Base-by-base conservation (phyloP, 2,113 vertebrate genomes). In the Mus spicilegus region DNA sequence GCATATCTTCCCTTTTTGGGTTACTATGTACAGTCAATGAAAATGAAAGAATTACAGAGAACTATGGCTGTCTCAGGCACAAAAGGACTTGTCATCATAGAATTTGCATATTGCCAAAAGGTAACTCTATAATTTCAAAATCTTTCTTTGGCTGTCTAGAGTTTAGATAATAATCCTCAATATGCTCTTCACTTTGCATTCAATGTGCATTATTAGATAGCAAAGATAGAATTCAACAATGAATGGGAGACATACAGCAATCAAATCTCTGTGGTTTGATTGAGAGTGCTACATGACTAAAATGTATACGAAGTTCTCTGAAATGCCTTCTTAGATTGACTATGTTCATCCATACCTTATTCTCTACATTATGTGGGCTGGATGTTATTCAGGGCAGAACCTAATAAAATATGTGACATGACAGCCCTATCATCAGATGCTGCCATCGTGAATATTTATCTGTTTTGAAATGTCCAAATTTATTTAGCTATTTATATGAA, bases 321-420 rank as follows among this genome's bases (percentile, higher is more conserved):
- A 95, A 96, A 70, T 93, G 91, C 77, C 54, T 86, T 94, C 39
- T 70, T 16, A 96, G 96, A 98, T 95, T 94, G 96, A 98, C 97
- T 46, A 0, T 33, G 91, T 94, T 98, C 63, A 96, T 98, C 97
- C 97, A n/a, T 87, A 33, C 91, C 92, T 97, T 97, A 95, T 95
- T 97, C 90, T 72, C 97, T 95, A 82, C 39, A 56, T 75, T 97
- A 22, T 4, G 46, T 87, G 36, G 65, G 42, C 67, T 96, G 26
- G 1, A 24, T 94, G 70, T 94, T 72, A 95, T 86, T 81, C 70
- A 92, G 6, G 20, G 87, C 36, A 88, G 70, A 97, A 92, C 96
- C 96, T 97, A 98, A 96, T 97, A 96, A 96, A 93, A 97, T 93
- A 92, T 89, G 86, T 93, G 90, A 89, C 82, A 70, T 56, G 49